Evolutionary conservation across 2,797 vertebrate genomes (phyloP).

Genomic region (Eremophila alpestris): DNA sequence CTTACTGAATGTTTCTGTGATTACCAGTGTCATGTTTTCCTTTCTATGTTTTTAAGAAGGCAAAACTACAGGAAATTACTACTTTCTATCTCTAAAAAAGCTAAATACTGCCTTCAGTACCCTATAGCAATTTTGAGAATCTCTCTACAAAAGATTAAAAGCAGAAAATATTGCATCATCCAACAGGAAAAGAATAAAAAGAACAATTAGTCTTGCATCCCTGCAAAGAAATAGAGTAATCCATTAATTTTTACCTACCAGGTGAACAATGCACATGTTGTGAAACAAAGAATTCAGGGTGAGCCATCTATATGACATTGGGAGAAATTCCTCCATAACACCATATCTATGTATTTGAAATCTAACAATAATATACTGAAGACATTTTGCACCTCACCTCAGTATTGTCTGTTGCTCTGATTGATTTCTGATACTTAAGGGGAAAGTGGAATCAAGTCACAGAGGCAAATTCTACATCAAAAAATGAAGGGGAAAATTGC

Average conservation of each 20-base stretch:
- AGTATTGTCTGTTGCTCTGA: neutral
- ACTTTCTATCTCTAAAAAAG: neutral
- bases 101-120: neutral
- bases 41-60: neutral
- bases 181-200: neutral
- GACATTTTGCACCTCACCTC: neutral
- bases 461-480: neutral
- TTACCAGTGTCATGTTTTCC: neutral
- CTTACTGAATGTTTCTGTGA: neutral
- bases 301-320: neutral
- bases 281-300: neutral
- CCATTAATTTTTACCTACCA: neutral
- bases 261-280: neutral
- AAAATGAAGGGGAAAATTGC: neutral
- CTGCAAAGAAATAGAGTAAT: neutral
- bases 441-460: neutral
- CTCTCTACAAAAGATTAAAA: neutral
- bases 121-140: neutral
- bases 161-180: neutral
- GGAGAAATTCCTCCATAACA: neutral
- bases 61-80: neutral
- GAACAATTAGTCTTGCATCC: neutral
- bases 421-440: neutral
- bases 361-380: neutral
- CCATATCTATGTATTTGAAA: neutral